Evolutionary conservation across 2,113 vertebrate genomes (phyloP), one percentile per base, ranked within the genome.

Genomic region (Megalops atlanticus): DNA sequence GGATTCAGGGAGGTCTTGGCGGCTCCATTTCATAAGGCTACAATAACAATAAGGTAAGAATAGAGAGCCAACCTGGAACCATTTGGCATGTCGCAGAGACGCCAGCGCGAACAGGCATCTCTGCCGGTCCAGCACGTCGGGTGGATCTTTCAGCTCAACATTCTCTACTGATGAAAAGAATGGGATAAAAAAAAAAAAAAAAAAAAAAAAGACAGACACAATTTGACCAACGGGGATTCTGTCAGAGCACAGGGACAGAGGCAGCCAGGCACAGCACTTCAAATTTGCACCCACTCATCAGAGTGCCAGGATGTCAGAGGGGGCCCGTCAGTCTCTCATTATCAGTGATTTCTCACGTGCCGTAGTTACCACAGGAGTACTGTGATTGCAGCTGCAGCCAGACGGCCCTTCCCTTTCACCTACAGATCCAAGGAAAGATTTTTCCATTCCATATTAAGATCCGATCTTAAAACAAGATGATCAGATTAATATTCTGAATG

Each of bases 71-170:
- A 99, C 98, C 98, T 99, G 98, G 96, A 99, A 99, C 98, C 98
- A 99, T 95, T 99, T 99, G 95, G 98, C 96, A 96, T 99, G 98
- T 95, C 98, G 97, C 92, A 99, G 98, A 95, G 98, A 98, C 94
- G 98, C 98, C 97, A 99, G 96, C 95, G 98, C 98, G 87, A 97
- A 95, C 93, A 99, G 96, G 95, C 98, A 99, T 96, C 97, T 97
- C 95, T 98, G 97, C 97, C 97, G 98, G 96, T 98, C 96, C 97
- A 99, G 91, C 95, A 98, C 95, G 95, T 98, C 97, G 93, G 95
- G 94, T 95, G 97, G 95, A 93, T 98, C 97, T 96, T 94, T 97
- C 92, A 96, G 94, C 92, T 94, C 95, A 95, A 95, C 96, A 95
- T 94, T 97, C 94, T 98, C 97, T 97, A 98, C 95, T 96, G 94